Percentiles rank a stretch among this genome's conserved stretches.
phyloP scores from a whole-genome alignment of 2,797 vertebrate species.

The Heterohyrax brucei region DNA sequence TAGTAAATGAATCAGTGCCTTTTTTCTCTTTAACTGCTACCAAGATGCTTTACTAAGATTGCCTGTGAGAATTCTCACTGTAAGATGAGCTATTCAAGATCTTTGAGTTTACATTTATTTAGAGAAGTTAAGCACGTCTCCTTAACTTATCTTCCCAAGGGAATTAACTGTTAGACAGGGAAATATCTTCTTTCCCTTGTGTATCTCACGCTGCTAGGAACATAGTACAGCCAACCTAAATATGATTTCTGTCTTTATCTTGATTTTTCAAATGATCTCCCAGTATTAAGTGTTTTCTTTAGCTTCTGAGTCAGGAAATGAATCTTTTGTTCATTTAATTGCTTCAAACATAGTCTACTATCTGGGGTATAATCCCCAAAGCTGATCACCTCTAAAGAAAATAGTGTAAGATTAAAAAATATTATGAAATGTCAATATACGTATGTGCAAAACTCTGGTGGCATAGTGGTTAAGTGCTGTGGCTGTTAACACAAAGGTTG shows the following conservation, averaged over 20 bases:
- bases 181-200: not conserved
- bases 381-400: conserved; percentile 27
- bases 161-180: not conserved
- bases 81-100: not conserved
- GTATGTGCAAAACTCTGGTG: not conserved
- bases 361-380: not conserved
- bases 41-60: not conserved
- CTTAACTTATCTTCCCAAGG: not conserved
- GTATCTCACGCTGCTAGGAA: not conserved
- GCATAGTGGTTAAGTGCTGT: too few species aligned
- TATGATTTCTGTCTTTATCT: not conserved
- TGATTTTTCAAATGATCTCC: conserved; percentile 51
- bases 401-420: not conserved
- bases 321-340: not conserved
- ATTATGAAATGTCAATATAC: not conserved
- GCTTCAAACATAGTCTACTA: conserved; percentile 11
- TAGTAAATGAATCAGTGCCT: not conserved
- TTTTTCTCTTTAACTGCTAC: not conserved
- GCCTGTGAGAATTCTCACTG: not conserved
- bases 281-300: conserved; percentile 49
- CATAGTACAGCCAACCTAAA: not conserved
- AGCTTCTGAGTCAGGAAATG: not conserved
- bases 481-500: too few species aligned
- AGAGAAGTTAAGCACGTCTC: not conserved
- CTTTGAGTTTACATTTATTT: not conserved